Evolutionary conservation across 64 coral and sea anemone species (phyloP).

Genomic region (Porites australiensis): DNA sequence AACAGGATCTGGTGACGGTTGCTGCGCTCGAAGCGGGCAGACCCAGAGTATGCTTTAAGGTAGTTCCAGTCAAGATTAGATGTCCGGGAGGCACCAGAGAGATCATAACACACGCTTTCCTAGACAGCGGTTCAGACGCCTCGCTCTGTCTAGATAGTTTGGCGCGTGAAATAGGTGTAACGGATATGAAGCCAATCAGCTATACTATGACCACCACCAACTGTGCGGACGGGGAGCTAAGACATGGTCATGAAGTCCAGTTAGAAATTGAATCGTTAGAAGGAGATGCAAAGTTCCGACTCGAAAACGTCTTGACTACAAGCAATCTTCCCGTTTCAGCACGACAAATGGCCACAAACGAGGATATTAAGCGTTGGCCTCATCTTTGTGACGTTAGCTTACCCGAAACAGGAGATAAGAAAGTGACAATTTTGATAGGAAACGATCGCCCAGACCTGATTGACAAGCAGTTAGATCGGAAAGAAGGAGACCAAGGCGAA

Average conservation of each 20-base stretch:
- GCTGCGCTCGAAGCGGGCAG: neutral
- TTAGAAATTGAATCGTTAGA: slow-evolving; percentile 65
- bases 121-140: slow-evolving; percentile 65
- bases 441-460: no score
- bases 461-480: no score
- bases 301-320: slow-evolving; percentile 73
- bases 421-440: no score
- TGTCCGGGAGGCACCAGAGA: slow-evolving; percentile 36
- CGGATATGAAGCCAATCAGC: no score
- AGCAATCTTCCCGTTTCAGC: neutral
- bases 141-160: slow-evolving; percentile 61
- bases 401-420: no score
- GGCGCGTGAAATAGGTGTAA: slow-evolving; percentile 23
- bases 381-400: no score
- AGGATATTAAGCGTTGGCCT: no score
- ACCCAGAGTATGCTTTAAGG: slow-evolving; percentile 77
- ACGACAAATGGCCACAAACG: slow-evolving; percentile 14
- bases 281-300: slow-evolving; percentile 50
- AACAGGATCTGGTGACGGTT: slow-evolving; percentile 34
- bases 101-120: slow-evolving; percentile 55
- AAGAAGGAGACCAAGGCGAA: no score
- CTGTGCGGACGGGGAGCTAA: neutral
- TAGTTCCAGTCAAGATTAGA: slow-evolving; percentile 71
- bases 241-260: neutral
- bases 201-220: slow-evolving; percentile 40